Base-by-base conservation (phyloP, 2,888 invertebrate species). In the Drosophila paramelanica region DNA sequence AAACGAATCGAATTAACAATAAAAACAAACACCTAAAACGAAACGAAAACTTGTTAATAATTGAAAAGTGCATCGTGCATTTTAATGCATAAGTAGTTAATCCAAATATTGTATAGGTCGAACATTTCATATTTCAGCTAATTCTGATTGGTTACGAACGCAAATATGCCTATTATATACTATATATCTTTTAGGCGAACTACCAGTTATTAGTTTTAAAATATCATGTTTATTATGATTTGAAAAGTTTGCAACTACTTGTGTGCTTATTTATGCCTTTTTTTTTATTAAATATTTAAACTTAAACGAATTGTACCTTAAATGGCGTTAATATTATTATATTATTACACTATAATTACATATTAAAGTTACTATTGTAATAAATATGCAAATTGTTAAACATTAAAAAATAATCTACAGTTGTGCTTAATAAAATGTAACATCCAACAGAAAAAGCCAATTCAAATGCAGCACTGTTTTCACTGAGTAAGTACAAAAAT, bases 241-340 rank as follows among this genome's bases (percentile, higher is more conserved):
- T 33, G 46, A 46, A 31, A 27, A 43, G 42, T 51, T 43, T 62
- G 49, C 52, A 56, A 56, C 61, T 36, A 60, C 33, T 62, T 69
- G 52, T 65, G 71, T 73, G 78, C 73, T 70, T 76, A 80, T 68
- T 72, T 73, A 72, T 72, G 50, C 39, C 49, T 68, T 52, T 51
- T 57, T 27, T 51, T 75, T 84, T 65, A 64, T 52, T 65, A 66
- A 77, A 72, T 74, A 60, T 47, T 62, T 70, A 56, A 64, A 46
- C 23, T 41, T 65, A 68, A 88, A 73, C 79, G 79, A 83, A 79
- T 75, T 79, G 88, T 88, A 83, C 85, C 88, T 88, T 88, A 65
- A 83, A 77, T 49, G 81, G 86, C 72, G 75, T 73, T 67, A 77
- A 72, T 67, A 75, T 74, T 70, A 62, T 65, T 61, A 79, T 67